These are phyloP conservation scores for Hemitrygon akajei DNA, from an alignment of 2,797 vertebrate genomes.

Conservation along the genomic window DNA sequence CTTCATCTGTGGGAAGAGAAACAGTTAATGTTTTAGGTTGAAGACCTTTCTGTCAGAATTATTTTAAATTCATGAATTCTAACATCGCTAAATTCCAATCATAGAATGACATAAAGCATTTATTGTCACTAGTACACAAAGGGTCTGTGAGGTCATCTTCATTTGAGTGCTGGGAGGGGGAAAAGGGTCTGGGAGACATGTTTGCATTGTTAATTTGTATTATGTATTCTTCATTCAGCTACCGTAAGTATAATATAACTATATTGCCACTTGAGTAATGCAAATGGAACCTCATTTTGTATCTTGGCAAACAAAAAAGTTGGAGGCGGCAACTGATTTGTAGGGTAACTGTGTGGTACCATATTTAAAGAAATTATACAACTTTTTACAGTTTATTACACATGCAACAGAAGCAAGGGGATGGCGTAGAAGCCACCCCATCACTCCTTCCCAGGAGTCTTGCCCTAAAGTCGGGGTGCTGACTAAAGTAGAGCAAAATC, in stretches of 20 bases:
- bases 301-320: neutral
- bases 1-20: too few species aligned
- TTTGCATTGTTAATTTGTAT: neutral
- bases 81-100: neutral
- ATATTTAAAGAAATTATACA: too few species aligned
- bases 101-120: neutral
- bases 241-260: neutral
- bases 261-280: neutral
- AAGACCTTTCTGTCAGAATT: too few species aligned
- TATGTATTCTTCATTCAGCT: neutral
- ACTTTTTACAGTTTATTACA: neutral
- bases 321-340: neutral
- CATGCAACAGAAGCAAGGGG: neutral
- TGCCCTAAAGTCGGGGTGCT: neutral
- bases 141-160: neutral
- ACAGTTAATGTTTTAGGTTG: too few species aligned
- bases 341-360: too few species aligned
- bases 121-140: neutral
- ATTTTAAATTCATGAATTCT: neutral
- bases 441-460: neutral
- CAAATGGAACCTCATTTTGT: neutral
- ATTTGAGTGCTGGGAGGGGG: neutral
- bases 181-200: neutral
- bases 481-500: too few species aligned
- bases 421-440: too few species aligned